Conservation (phyloP, 2,113 vertebrate genomes). For the Protobothrops mucrosquamatus region DNA sequence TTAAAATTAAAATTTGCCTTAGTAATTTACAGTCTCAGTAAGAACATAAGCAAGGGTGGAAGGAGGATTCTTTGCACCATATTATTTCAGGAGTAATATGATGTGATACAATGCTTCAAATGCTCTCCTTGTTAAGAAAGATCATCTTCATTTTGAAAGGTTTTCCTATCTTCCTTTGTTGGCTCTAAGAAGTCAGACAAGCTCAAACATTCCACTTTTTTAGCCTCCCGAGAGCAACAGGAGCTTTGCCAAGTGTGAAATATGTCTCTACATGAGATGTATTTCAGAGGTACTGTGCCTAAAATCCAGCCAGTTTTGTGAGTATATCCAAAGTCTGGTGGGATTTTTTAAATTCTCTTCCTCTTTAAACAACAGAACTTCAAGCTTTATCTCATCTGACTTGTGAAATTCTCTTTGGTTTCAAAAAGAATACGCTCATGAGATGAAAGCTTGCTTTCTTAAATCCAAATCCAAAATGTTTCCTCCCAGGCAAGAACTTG, state of each 20-base stretch:
- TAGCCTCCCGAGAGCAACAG: not conserved
- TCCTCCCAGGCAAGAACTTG: not conserved
- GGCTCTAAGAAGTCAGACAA: not conserved
- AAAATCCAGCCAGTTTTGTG: not conserved
- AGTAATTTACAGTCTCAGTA: not conserved
- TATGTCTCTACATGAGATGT: not conserved
- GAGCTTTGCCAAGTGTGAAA: slow-evolving; percentile 1
- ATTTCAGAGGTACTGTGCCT: not conserved
- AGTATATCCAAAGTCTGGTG: not conserved
- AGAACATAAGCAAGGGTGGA: not conserved
- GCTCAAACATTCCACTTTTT: not conserved
- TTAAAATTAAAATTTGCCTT: not conserved
- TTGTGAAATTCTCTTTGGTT: not conserved
- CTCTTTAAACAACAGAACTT: not conserved
- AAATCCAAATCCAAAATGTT: not conserved
- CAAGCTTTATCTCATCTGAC: not conserved
- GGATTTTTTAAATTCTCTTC: not conserved
- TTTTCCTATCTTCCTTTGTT: not conserved
- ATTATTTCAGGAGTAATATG: not conserved
- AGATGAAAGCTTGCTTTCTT: not conserved
- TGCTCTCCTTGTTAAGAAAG: not conserved
- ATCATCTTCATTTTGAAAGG: not conserved
- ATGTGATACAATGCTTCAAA: not conserved
- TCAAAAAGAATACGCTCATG: not conserved
- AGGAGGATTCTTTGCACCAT: not conserved